Conservation (phyloP, 2,113 vertebrate genomes). For the Leptobrachium ailaonicum region DNA sequence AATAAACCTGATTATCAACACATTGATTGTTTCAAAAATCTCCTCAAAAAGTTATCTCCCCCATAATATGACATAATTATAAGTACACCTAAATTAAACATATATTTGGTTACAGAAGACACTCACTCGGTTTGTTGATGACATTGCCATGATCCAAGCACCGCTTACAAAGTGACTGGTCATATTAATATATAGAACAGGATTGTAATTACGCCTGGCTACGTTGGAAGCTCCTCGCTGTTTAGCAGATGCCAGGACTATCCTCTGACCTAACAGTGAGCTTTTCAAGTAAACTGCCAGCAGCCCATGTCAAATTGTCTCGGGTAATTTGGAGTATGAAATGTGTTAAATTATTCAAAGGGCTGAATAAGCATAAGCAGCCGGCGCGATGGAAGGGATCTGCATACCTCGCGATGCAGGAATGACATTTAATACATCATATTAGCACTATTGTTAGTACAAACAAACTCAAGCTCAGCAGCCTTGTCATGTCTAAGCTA, state of each 20-base stretch:
- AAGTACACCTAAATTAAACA: no score
- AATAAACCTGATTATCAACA: no score
- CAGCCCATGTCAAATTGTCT: conserved; percentile 81
- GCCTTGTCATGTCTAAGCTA: conserved; percentile 47
- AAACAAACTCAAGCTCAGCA: conserved; percentile 63
- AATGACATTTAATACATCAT: conserved; percentile 90
- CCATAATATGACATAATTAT: no score
- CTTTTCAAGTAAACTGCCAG: conserved; percentile 76
- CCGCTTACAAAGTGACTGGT: neutral
- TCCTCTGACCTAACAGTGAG: conserved; percentile 77
- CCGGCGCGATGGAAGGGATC: conserved; percentile 69
- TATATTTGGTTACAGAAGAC: no score
- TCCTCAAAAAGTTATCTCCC: no score
- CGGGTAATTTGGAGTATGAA: conserved; percentile 88
- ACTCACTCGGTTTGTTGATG: no score
- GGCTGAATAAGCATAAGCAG: conserved; percentile 93
- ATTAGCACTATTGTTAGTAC: conserved; percentile 79
- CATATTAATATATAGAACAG: conserved; percentile 48
- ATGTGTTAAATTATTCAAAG: conserved; percentile 88
- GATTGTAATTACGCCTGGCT: conserved; percentile 70
- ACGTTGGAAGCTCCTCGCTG: conserved; percentile 71
- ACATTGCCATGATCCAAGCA: no score
- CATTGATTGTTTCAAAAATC: no score
- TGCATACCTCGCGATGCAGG: conserved; percentile 75
- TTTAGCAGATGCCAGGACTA: conserved; percentile 74